Conservation (phyloP, 1,140 invertebrate genomes). For the Trachymyrmex cornetzi region DNA sequence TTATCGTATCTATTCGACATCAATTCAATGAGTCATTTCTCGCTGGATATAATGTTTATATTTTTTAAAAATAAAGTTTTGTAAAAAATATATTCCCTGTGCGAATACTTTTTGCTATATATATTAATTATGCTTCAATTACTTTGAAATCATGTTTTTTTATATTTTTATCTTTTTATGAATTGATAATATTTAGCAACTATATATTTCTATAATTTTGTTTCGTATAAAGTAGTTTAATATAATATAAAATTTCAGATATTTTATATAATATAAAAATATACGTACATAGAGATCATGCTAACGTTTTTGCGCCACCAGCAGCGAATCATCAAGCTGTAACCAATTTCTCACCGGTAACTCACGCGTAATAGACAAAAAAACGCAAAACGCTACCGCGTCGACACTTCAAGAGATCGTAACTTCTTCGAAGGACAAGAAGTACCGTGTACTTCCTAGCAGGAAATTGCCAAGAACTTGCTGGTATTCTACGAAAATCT, state of each 20-base stretch:
- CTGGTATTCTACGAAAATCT: constrained; percentile 30
- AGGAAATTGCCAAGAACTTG: constrained; percentile 19
- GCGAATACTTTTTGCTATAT: no score
- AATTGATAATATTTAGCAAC: neutral
- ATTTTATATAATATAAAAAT: constrained; percentile 15
- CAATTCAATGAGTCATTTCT: no score
- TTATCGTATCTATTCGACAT: no score
- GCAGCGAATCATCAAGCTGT: constrained; percentile 42
- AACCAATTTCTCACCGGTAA: constrained; percentile 48
- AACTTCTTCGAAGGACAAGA: constrained; percentile 43
- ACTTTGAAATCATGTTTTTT: neutral
- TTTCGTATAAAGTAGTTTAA: neutral
- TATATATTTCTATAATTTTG: neutral
- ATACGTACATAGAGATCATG: constrained; percentile 1
- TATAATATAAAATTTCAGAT: constrained; percentile 1
- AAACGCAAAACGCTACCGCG: constrained; percentile 29
- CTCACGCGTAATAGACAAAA: constrained; percentile 50
- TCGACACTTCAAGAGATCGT: constrained; percentile 49
- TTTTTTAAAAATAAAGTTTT: no score
- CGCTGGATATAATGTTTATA: no score
- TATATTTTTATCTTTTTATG: neutral
- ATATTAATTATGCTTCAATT: neutral
- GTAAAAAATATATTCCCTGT: no score
- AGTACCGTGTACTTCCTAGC: constrained; percentile 30
- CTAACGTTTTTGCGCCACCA: neutral